Evolutionary conservation across 2,888 invertebrate genomes (phyloP), one percentile per base, ranked within the genome.

Genomic region (Cryptocheilus praepositus): DNA sequence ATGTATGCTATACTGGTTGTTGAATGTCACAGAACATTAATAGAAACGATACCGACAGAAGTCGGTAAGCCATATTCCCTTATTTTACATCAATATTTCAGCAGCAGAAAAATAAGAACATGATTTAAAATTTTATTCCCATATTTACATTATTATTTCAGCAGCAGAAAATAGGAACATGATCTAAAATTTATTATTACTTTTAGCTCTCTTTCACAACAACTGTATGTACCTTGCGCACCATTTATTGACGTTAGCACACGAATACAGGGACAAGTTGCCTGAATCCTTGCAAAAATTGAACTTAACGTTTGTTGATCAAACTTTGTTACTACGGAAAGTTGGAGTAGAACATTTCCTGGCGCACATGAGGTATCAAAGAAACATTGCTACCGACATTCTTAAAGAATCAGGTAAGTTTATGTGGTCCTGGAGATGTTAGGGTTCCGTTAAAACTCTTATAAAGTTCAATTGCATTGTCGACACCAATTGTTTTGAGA

Each of bases 181-280:
- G 5, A 18, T 18, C 19, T 16, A 19, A 56, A 43, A 16, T 56
- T 28, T 28, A 5, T 7, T 19, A 45, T 36, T 69, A 68, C 58
- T 53, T 90, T 90, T 49, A 93, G 96, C 95, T 5, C 86, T 97
- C 25, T 95, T 95, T 84, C 94, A 97, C 89, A 98, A 98, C 90
- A 98, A 98, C 89, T 97, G 97, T 86, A 93, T 95, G 93, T 98
- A 93, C 85, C 90, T 98, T 13, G 93, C 95, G 0, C 94, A 96
- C 89, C 92, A 93, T 80, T 89, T 95, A 63, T 90, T 92, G 63
- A 92, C 92, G 0, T 89, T 95, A 81, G 93, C 93, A 0, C 91
- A 92, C 80, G 92, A 92, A 83, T 95, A 95, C 91, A 89, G 92
- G 51, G 89, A 90, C 2, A 91, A 92, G 61, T 90, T 95, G 83